A percentile compares a stretch with the other conserved stretches of the same genome.
phyloP scores from a whole-genome alignment of 2,113 vertebrate species.

The Motacilla tschutschensis region DNA sequence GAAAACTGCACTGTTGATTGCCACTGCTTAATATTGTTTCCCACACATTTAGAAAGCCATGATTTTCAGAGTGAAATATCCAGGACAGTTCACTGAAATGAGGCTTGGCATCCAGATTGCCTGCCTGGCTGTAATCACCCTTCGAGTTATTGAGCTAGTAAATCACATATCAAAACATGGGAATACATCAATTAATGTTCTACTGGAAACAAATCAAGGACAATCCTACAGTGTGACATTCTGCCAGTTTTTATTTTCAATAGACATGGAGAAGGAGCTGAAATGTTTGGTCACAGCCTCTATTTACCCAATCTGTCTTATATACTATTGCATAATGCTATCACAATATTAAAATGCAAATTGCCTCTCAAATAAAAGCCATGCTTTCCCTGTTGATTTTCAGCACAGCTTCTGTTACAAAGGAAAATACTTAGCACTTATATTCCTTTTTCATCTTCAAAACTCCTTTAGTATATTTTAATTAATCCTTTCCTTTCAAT shows the following conservation, averaged over 20 bases:
- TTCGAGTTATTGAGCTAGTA: slow-evolving; percentile 48
- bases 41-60: slow-evolving; percentile 33
- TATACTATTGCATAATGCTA: slow-evolving; percentile 41
- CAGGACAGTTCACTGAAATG: slow-evolving; percentile 50
- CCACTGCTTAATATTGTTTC: slow-evolving; percentile 37
- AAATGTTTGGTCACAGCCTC: slow-evolving; percentile 45
- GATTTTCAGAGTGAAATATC: slow-evolving; percentile 56
- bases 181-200: slow-evolving; percentile 58
- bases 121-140: slow-evolving; percentile 39
- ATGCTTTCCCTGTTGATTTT: slow-evolving; percentile 25
- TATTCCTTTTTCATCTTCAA: slow-evolving; percentile 17
- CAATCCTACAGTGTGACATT: slow-evolving; percentile 44
- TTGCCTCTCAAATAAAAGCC: slow-evolving; percentile 32
- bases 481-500: slow-evolving; percentile 34
- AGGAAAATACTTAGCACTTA: slow-evolving; percentile 28
- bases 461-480: slow-evolving; percentile 2
- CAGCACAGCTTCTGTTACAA: slow-evolving; percentile 17
- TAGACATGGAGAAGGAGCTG: not conserved
- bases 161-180: slow-evolving; percentile 49
- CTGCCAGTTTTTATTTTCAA: slow-evolving; percentile 50
- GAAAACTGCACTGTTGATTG: slow-evolving; percentile 43
- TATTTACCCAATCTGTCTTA: slow-evolving; percentile 57
- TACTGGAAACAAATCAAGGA: slow-evolving; percentile 58
- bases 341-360: slow-evolving; percentile 62
- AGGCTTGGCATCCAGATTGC: slow-evolving; percentile 32